Percentiles rank a stretch among this genome's conserved stretches.
phyloP scores from a whole-genome alignment of 2,113 vertebrate species.

The Leuciscus idus region DNA sequence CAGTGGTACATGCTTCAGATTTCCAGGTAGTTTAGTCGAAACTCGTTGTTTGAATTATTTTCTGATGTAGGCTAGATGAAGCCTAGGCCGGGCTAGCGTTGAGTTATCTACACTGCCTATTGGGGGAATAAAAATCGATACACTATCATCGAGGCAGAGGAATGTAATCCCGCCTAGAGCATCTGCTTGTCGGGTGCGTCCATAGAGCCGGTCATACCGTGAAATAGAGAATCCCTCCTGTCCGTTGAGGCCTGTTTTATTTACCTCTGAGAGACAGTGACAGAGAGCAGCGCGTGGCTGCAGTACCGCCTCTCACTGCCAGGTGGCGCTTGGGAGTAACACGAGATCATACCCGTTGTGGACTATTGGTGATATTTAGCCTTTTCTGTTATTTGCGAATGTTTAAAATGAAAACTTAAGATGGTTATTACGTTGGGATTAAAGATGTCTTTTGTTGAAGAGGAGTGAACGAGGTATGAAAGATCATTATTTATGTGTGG shows the following conservation, averaged over 20 bases:
- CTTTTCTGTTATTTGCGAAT: background rate
- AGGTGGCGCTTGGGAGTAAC: slow-evolving; percentile 61
- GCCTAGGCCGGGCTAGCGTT: background rate
- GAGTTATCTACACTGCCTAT: slow-evolving; percentile 51
- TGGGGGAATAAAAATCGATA: slow-evolving; percentile 58
- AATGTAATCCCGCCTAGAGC: slow-evolving; percentile 54
- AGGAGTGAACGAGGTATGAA: background rate
- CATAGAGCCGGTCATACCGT: slow-evolving; percentile 43
- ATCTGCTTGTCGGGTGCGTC: slow-evolving; percentile 53
- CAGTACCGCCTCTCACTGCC: slow-evolving; percentile 36
- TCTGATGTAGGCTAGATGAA: slow-evolving; percentile 24
- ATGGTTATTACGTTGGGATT: background rate
- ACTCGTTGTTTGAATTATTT: slow-evolving; percentile 32
- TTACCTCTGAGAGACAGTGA: slow-evolving; percentile 11
- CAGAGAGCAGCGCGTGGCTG: background rate
- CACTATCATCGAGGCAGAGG: slow-evolving; percentile 56
- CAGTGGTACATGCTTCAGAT: background rate
- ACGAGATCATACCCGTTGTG: rapidly evolving
- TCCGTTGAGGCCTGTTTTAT: slow-evolving; percentile 46
- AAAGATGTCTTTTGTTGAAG: background rate
- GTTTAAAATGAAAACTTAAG: background rate
- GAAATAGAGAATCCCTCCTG: slow-evolving; percentile 51
- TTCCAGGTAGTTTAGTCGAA: background rate
- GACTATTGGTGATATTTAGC: background rate
- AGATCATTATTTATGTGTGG: too few relatives aligned